Percentiles rank a stretch among this genome's conserved stretches.
Conservation (phyloP, 2,113 vertebrate species). For the Cranoglanis bouderius region DNA sequence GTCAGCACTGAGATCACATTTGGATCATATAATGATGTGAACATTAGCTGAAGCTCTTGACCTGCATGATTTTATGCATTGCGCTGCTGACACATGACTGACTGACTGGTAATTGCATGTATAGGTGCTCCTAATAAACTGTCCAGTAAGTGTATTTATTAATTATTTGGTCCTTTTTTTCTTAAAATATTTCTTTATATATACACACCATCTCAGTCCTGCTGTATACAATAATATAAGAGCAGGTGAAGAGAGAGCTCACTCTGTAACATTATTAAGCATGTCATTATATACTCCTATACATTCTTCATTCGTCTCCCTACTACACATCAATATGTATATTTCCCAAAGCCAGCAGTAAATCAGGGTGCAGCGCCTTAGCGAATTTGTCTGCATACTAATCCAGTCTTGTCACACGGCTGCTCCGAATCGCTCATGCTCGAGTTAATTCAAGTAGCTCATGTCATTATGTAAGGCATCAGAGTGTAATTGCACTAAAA, state of each 20-base stretch:
- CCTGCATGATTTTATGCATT: neutral
- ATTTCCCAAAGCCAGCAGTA: conserved; percentile 5
- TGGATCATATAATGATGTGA: too few relatives aligned
- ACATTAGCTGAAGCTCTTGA: neutral
- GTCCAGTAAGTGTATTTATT: too few relatives aligned
- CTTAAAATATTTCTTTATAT: neutral
- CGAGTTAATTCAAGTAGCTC: conserved; percentile 51
- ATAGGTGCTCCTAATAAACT: neutral
- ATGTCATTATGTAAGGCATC: conserved; percentile 60
- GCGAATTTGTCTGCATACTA: conserved; percentile 34
- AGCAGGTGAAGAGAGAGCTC: neutral
- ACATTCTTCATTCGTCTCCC: neutral
- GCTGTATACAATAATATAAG: neutral
- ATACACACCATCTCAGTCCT: neutral
- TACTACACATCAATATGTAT: neutral
- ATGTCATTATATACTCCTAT: neutral
- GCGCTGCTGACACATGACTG: neutral
- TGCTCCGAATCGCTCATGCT: conserved; percentile 59
- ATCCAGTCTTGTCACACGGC: conserved; percentile 53
- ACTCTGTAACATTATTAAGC: neutral
- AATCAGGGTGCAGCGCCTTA: neutral
- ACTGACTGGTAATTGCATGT: neutral
- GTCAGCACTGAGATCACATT: too few relatives aligned
- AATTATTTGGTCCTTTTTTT: neutral
- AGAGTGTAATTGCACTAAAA: conserved; percentile 67